phyloP scores from a whole-genome alignment of 2,888 invertebrate genomes.

The Automeris io region DNA sequence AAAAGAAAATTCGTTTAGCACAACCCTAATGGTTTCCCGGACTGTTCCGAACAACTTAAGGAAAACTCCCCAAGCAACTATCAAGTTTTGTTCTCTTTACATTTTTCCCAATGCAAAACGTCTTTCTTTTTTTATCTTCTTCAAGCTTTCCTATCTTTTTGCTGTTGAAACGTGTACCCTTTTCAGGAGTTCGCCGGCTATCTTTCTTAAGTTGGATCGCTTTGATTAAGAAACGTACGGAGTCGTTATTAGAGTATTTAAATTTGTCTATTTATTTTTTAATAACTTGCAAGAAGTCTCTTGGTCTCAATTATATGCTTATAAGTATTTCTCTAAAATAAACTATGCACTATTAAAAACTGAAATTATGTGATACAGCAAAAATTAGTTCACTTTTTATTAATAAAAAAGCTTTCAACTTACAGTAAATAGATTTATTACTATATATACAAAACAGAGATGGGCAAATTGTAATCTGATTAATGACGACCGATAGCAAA shows the following conservation, averaged over 20 bases:
- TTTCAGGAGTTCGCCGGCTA: slow-evolving; percentile 69
- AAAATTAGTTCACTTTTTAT: too few species aligned
- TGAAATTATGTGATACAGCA: too few species aligned
- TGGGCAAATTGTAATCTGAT: too few species aligned
- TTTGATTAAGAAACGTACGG: slow-evolving; percentile 35
- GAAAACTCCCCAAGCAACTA: slow-evolving; percentile 65
- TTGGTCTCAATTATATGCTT: too few species aligned
- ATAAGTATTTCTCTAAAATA: too few species aligned
- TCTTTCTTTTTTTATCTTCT: slow-evolving; percentile 33
- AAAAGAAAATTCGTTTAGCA: neutral
- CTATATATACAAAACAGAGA: too few species aligned
- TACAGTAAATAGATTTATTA: too few species aligned
- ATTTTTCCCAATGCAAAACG: slow-evolving; percentile 57
- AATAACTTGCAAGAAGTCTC: too few species aligned
- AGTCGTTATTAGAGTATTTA: slow-evolving; percentile 22
- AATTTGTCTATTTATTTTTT: neutral
- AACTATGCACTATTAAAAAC: too few species aligned
- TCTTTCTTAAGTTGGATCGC: slow-evolving; percentile 72
- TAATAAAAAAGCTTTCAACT: too few species aligned
- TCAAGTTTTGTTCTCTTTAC: slow-evolving; percentile 62
- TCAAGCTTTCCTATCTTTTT: slow-evolving; percentile 57
- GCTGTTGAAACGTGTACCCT: slow-evolving; percentile 70
- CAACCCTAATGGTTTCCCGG: neutral
- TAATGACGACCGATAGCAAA: too few species aligned
- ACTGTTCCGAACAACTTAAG: slow-evolving; percentile 25